These are phyloP conservation scores for Abramis brama DNA, from an alignment of 2,113 vertebrate species.

Conservation along the genomic window DNA sequence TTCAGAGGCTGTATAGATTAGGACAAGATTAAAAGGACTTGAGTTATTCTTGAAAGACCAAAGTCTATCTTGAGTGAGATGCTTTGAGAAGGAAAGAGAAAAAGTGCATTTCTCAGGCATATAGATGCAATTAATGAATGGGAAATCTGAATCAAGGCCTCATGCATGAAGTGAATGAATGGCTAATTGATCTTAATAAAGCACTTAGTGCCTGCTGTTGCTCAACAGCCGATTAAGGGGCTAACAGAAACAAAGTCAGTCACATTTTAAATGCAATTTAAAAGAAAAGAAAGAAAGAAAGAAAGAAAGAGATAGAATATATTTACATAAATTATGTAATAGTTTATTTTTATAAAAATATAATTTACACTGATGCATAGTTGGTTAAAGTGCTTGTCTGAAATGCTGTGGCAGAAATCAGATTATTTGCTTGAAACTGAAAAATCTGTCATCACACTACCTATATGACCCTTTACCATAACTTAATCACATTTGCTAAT, in stretches of 20 bases:
- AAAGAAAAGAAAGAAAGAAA: no score
- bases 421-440: not conserved
- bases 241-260: no score
- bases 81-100: not conserved
- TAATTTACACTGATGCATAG: no score
- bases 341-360: no score
- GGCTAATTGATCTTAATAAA: not conserved
- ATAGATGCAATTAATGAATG: slow-evolving; percentile 1
- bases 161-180: slow-evolving; percentile 37
- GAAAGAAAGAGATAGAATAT: no score
- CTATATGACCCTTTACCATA: not conserved
- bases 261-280: no score
- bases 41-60: slow-evolving; percentile 20
- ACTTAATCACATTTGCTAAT: not conserved
- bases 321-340: no score
- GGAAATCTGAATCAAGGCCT: slow-evolving; percentile 33
- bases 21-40: slow-evolving; percentile 27
- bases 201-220: no score
- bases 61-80: not conserved
- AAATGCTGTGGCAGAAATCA: not conserved
- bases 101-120: not conserved
- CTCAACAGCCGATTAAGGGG: no score
- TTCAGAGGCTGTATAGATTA: slow-evolving; percentile 25
- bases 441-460: not conserved
- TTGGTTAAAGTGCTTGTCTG: not conserved